Percentiles rank a stretch among this genome's conserved stretches.
phyloP scores from a whole-genome alignment of 2,888 invertebrate genomes.

The Leptodirus hochenwartii region DNA sequence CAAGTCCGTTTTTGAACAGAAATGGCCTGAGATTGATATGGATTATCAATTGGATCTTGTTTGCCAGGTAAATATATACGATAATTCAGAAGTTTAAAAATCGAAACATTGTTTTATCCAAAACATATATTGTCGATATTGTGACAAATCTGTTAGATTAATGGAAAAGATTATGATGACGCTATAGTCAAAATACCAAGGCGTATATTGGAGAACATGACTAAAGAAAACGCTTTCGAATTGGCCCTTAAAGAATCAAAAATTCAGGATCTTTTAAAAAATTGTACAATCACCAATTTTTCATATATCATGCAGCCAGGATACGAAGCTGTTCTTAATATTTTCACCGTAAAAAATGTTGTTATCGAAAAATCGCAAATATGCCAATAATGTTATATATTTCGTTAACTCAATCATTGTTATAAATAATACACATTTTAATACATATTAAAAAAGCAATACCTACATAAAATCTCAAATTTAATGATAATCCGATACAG shows the following conservation, averaged over 20 bases:
- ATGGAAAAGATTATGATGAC: slow-evolving; percentile 31
- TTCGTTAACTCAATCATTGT: too few relatives aligned
- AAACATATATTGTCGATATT: slow-evolving; percentile 3
- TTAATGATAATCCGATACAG: too few relatives aligned
- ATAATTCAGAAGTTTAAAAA: slow-evolving; percentile 3
- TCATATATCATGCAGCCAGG: slow-evolving; percentile 21
- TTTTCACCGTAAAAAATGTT: slow-evolving; percentile 16
- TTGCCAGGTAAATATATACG: slow-evolving; percentile 36
- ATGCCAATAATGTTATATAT: too few relatives aligned
- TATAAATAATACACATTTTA: too few relatives aligned
- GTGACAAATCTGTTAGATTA: slow-evolving; percentile 25
- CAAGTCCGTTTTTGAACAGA: slow-evolving; percentile 51
- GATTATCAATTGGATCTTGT: slow-evolving; percentile 45
- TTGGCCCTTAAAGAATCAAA: slow-evolving; percentile 29
- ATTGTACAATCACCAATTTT: slow-evolving; percentile 20
- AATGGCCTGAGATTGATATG: slow-evolving; percentile 59
- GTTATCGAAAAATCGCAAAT: too few relatives aligned
- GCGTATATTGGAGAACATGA: slow-evolving; percentile 31
- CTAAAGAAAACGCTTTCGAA: slow-evolving; percentile 32
- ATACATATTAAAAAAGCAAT: too few relatives aligned
- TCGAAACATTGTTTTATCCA: not conserved
- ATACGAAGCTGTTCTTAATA: slow-evolving; percentile 23
- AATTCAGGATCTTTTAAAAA: slow-evolving; percentile 21
- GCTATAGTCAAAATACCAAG: slow-evolving; percentile 33
- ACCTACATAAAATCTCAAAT: too few relatives aligned